phyloP scores from a whole-genome alignment of 2,888 invertebrate species.

The Hypolimnas misippus region DNA sequence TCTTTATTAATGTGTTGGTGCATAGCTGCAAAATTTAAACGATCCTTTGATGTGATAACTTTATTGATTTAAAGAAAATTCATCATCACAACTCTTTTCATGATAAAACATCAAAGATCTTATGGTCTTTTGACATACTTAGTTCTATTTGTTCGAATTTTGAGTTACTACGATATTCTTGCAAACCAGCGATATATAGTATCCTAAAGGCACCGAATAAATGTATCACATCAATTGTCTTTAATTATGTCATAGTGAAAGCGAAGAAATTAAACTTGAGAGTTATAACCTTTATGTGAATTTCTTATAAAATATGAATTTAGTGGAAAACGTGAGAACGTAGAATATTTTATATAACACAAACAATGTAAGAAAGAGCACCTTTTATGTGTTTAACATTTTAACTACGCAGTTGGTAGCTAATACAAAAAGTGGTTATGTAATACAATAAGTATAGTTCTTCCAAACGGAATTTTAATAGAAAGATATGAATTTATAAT shows the following conservation, averaged over 20 bases:
- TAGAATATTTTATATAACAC: not conserved
- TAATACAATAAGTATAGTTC: not conserved
- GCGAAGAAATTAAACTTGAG: conserved; percentile 6
- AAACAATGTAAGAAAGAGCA: conserved; percentile 17
- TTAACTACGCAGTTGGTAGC: not conserved
- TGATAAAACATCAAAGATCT: too few species aligned
- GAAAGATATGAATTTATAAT: too few species aligned
- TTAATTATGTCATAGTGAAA: conserved; percentile 25
- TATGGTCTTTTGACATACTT: too few species aligned
- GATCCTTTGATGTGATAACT: too few species aligned
- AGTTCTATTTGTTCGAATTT: too few species aligned
- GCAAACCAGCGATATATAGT: too few species aligned
- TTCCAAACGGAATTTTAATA: too few species aligned
- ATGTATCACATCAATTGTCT: not conserved
- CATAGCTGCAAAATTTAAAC: too few species aligned
- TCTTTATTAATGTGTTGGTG: too few species aligned
- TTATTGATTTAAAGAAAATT: too few species aligned
- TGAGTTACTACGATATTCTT: too few species aligned
- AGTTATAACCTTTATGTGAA: conserved; percentile 15
- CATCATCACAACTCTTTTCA: too few species aligned
- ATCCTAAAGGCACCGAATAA: not conserved
- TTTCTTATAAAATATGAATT: conserved; percentile 10
- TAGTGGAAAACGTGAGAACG: conserved; percentile 24
- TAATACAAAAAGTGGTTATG: not conserved
- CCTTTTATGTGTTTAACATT: not conserved